Conservation (phyloP, 1,140 invertebrate species). For the Panagrolaimus sp. region DNA sequence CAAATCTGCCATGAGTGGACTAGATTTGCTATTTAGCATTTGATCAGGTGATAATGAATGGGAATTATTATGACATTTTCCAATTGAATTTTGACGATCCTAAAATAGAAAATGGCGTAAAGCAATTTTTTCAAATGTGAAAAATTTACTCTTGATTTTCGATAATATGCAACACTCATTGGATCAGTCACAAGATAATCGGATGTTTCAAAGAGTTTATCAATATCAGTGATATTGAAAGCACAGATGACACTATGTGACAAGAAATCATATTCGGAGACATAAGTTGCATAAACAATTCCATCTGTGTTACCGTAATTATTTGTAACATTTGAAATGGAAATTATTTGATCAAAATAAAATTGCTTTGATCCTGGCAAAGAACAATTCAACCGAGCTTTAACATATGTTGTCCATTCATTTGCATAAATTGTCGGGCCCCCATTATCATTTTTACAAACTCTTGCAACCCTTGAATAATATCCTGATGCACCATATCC, state of each 20-base stretch:
- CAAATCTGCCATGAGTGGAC: slow-evolving; percentile 39
- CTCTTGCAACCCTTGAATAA: slow-evolving; percentile 81
- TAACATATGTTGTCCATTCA: slow-evolving; percentile 86
- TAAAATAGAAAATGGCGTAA: background rate
- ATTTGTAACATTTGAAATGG: slow-evolving; percentile 35
- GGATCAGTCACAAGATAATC: slow-evolving; percentile 36
- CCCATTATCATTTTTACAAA: slow-evolving; percentile 83
- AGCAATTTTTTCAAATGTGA: background rate
- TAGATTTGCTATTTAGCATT: slow-evolving; percentile 32
- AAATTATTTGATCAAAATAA: slow-evolving; percentile 71
- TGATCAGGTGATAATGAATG: slow-evolving; percentile 36
- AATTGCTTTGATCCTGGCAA: slow-evolving; percentile 79
- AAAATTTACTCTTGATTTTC: background rate
- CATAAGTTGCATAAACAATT: slow-evolving; percentile 46
- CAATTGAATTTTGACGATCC: background rate
- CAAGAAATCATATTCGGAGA: slow-evolving; percentile 47
- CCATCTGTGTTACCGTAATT: background rate
- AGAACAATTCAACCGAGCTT: slow-evolving; percentile 84
- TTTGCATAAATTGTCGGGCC: slow-evolving; percentile 70
- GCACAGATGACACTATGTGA: slow-evolving; percentile 49
- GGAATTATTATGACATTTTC: slow-evolving; percentile 23
- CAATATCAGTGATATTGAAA: slow-evolving; percentile 39
- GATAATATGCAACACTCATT: slow-evolving; percentile 16
- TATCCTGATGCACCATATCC: slow-evolving; percentile 80
- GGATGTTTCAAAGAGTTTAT: slow-evolving; percentile 34